Evolutionary conservation across 2,888 invertebrate species (phyloP).

Genomic region (Drosophila peninsularis): DNA sequence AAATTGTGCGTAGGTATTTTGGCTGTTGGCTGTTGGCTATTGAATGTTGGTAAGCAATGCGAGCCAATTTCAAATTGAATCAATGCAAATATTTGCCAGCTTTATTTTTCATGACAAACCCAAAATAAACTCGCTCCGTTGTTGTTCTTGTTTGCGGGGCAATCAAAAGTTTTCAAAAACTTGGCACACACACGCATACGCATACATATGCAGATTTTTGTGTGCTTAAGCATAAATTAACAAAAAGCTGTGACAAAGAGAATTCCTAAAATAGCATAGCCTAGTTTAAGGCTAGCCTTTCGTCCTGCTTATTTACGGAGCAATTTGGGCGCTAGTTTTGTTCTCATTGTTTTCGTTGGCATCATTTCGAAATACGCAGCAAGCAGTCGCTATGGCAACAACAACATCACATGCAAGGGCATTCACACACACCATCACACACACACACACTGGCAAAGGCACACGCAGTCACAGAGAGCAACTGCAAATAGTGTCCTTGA

Average conservation of each 20-base stretch:
- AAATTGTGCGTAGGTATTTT: conserved; percentile 4
- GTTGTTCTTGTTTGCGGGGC: conserved; percentile 10
- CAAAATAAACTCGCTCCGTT: conserved; percentile 10
- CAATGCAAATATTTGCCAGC: conserved; percentile 47
- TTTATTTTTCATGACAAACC: conserved; percentile 36
- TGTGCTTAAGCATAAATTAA: conserved; percentile 20
- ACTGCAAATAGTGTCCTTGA: conserved; percentile 77
- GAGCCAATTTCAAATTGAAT: conserved; percentile 33
- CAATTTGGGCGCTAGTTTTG: conserved; percentile 48
- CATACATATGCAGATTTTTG: neutral
- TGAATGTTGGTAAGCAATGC: conserved; percentile 15
- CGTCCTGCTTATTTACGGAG: conserved; percentile 63
- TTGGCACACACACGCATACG: conserved; percentile 2
- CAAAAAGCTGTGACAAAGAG: conserved; percentile 35
- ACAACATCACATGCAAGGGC: conserved; percentile 53
- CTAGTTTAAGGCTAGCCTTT: conserved; percentile 31
- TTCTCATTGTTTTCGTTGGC: conserved; percentile 42
- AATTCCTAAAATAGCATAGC: conserved; percentile 47
- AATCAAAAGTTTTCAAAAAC: conserved; percentile 54
- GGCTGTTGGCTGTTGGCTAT: conserved; percentile 16
- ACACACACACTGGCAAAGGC: conserved; percentile 15
- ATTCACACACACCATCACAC: conserved; percentile 18
- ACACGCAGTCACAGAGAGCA: conserved; percentile 58
- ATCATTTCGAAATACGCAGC: conserved; percentile 46
- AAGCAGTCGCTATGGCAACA: conserved; percentile 21